Conservation (phyloP, 1,140 invertebrate genomes). For the Drosophila suzukii region DNA sequence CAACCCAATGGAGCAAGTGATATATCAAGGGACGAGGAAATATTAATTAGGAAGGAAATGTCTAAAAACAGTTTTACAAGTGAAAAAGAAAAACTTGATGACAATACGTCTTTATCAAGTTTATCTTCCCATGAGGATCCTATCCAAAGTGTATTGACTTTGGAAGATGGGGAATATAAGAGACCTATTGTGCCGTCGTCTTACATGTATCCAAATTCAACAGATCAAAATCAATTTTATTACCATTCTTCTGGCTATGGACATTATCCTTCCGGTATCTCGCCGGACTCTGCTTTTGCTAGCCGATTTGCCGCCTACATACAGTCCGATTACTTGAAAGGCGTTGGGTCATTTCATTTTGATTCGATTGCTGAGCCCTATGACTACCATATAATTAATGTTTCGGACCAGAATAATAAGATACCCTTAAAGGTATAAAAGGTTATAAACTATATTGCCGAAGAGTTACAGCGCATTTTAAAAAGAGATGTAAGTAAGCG, state of each 20-base stretch:
- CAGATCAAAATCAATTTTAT: slow-evolving; percentile 82
- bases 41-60: slow-evolving; percentile 86
- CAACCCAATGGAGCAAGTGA: slow-evolving; percentile 85
- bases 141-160: slow-evolving; percentile 85
- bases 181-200: slow-evolving; percentile 43
- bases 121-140: slow-evolving; percentile 95
- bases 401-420: slow-evolving; percentile 85
- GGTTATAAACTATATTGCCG: slow-evolving; percentile 91
- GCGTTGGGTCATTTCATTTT: slow-evolving; percentile 46
- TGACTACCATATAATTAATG: slow-evolving; percentile 36
- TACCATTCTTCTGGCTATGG: slow-evolving; percentile 65
- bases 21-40: slow-evolving; percentile 92
- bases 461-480: slow-evolving; percentile 95
- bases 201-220: slow-evolving; percentile 61
- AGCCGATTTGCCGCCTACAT: slow-evolving; percentile 63
- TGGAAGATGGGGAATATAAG: slow-evolving; percentile 7
- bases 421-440: slow-evolving; percentile 90
- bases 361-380: slow-evolving; percentile 58
- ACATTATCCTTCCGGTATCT: slow-evolving; percentile 53
- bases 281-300: slow-evolving; percentile 27
- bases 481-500: slow-evolving; percentile 97
- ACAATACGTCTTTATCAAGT: slow-evolving; percentile 94
- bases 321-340: slow-evolving; percentile 66
- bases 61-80: slow-evolving; percentile 84
- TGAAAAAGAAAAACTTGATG: slow-evolving; percentile 78